Conservation (phyloP, 2,797 vertebrate genomes). For the Megaceryle alcyon region DNA sequence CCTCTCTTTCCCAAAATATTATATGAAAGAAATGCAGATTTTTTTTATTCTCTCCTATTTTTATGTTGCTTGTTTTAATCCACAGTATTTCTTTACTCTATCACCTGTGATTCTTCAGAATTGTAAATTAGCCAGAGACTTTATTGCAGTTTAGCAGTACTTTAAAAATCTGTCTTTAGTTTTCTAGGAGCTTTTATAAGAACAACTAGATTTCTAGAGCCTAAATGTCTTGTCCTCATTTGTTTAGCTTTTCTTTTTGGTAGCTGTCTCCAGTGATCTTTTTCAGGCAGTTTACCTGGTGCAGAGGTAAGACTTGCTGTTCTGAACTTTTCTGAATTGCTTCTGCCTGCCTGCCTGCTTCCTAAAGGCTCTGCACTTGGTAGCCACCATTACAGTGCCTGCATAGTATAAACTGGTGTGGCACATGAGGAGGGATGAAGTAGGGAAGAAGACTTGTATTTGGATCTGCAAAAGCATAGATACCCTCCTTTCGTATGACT, state of each 20-base stretch:
- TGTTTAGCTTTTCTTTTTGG: background rate
- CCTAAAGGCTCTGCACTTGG: background rate
- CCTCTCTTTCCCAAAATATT: background rate
- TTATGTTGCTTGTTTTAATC: background rate
- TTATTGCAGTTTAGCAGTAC: background rate
- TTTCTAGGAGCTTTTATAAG: background rate
- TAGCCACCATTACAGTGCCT: background rate
- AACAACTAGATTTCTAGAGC: background rate
- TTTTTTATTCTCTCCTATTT: background rate
- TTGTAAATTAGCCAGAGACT: background rate
- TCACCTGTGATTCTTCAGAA: background rate
- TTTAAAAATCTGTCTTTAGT: background rate
- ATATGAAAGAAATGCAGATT: background rate
- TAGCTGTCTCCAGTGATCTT: background rate
- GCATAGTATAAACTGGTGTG: background rate
- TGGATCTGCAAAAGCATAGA: background rate
- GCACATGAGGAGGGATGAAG: background rate
- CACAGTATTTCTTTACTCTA: background rate
- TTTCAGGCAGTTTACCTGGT: background rate
- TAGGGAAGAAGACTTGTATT: background rate
- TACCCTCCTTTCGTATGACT: background rate
- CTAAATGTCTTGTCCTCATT: background rate
- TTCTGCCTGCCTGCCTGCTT: background rate
- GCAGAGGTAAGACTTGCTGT: background rate
- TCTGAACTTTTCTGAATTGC: background rate